These are phyloP conservation scores for Smutsia temminckii DNA, from an alignment of 2,797 vertebrate species.

Conservation along the genomic window DNA sequence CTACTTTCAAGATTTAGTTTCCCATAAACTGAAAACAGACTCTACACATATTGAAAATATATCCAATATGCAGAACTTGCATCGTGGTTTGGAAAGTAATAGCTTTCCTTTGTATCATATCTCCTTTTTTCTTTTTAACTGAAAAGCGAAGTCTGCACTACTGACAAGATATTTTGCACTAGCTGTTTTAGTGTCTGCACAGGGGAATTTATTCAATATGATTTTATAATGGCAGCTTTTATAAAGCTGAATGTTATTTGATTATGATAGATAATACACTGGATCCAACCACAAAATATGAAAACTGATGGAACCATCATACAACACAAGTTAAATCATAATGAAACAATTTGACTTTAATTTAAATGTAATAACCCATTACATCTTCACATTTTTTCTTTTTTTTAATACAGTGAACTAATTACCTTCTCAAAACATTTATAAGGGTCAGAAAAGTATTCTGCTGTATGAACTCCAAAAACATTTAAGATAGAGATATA, in stretches of 20 bases:
- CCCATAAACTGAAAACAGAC: background rate
- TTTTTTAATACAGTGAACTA: slow-evolving; percentile 31
- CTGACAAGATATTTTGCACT: background rate
- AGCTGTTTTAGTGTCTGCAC: background rate
- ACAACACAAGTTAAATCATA: slow-evolving; percentile 32
- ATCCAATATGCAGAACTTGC: background rate
- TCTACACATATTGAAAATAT: background rate
- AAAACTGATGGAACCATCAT: slow-evolving; percentile 26
- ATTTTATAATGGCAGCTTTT: background rate
- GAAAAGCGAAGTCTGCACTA: background rate
- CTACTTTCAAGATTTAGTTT: background rate
- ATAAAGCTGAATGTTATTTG: slow-evolving; percentile 42
- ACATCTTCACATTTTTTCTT: background rate
- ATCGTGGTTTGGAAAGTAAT: background rate
- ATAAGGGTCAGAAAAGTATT: background rate
- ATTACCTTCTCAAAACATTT: slow-evolving; percentile 1
- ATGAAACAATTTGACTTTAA: slow-evolving; percentile 53
- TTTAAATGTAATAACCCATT: slow-evolving; percentile 56
- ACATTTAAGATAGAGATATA: background rate
- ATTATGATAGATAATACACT: slow-evolving; percentile 31
- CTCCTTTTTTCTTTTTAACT: slow-evolving; percentile 25
- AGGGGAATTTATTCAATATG: background rate
- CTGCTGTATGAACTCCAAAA: background rate
- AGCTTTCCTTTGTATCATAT: background rate
- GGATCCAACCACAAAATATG: slow-evolving; percentile 3